These are phyloP conservation scores for Saccostrea cuccullata DNA, from an alignment of 1,140 invertebrate species.

Conservation along the genomic window DNA sequence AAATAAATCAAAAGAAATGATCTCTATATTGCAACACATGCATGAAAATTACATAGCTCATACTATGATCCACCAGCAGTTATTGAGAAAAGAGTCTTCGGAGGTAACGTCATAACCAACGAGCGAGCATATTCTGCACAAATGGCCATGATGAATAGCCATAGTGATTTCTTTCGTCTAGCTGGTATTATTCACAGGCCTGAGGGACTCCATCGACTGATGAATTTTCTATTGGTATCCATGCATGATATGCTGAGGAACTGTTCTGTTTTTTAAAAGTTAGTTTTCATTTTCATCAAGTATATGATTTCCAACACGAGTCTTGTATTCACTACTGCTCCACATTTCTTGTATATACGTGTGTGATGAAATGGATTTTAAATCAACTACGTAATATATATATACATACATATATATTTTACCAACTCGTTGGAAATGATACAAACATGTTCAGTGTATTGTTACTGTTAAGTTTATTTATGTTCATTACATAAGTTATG, in stretches of 20 bases:
- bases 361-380: too few relatives aligned
- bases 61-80: conserved; percentile 1
- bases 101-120: conserved; percentile 6
- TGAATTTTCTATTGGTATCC: not conserved
- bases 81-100: conserved; percentile 44
- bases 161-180: too few relatives aligned
- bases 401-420: not conserved
- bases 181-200: too few relatives aligned
- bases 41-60: conserved; percentile 46
- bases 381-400: too few relatives aligned
- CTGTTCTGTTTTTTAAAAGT: not conserved
- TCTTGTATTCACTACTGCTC: not conserved
- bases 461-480: too few relatives aligned
- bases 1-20: conserved; percentile 46
- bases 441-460: not conserved
- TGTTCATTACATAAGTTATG: not conserved
- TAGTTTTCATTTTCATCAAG: not conserved
- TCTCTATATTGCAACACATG: conserved; percentile 49
- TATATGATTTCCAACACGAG: not conserved
- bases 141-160: too few relatives aligned
- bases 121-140: too few relatives aligned
- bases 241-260: not conserved
- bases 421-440: not conserved
- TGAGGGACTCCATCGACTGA: too few relatives aligned
- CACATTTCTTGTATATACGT: not conserved